Evolutionary conservation across 2,113 vertebrate genomes (phyloP).

Genomic region (Octodon degus): DNA sequence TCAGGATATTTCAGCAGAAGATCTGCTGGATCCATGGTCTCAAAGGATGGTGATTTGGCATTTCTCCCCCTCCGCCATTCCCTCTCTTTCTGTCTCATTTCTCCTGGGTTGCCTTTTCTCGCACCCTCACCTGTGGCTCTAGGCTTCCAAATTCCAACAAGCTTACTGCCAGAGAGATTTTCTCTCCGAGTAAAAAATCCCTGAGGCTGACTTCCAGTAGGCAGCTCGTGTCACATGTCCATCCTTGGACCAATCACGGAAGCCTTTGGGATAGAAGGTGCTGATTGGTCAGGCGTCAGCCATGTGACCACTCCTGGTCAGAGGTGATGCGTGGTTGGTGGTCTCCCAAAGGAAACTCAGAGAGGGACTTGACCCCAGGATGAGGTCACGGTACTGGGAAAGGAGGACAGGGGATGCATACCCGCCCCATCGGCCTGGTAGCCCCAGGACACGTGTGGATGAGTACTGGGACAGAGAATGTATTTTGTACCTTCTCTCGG

Average conservation of each 20-base stretch:
- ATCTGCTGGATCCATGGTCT: background rate
- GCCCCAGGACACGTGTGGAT: background rate
- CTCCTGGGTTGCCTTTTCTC: background rate
- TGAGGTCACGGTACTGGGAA: background rate
- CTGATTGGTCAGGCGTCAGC: background rate
- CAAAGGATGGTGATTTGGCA: background rate
- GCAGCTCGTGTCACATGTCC: background rate
- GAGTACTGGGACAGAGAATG: background rate
- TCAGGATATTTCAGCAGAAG: background rate
- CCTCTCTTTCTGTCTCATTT: background rate
- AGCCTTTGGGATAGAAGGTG: background rate
- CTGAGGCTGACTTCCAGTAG: background rate
- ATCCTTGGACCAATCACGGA: background rate
- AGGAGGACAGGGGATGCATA: background rate
- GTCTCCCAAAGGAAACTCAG: background rate
- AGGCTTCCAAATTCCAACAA: background rate
- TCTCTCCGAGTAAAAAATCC: background rate
- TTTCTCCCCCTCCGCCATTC: background rate
- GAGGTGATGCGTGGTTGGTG: background rate
- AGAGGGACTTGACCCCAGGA: background rate
- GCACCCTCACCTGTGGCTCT: background rate
- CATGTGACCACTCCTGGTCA: background rate
- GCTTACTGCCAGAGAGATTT: background rate
- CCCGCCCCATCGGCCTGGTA: background rate
- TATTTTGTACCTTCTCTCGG: background rate